Evolutionary conservation across 2,113 vertebrate species (phyloP).

Genomic region (Chlamydotis undulata): DNA sequence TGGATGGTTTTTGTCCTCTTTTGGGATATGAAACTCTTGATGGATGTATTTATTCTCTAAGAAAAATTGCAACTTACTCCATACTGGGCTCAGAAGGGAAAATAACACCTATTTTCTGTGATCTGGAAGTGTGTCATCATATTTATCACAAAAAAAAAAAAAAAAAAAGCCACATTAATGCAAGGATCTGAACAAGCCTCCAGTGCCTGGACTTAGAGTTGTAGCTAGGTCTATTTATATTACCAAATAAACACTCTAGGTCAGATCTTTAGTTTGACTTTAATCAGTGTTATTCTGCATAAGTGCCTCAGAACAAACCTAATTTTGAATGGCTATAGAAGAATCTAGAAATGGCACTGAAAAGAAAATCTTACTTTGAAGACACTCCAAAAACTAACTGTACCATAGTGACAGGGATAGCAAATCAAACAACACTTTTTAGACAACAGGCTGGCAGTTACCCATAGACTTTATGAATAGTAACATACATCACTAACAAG

Average conservation of each 20-base stretch:
- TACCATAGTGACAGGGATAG: fast-evolving
- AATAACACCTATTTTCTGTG: neutral
- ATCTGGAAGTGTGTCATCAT: neutral
- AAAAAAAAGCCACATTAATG: neutral
- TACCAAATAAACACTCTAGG: neutral
- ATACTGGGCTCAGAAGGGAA: neutral
- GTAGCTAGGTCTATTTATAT: neutral
- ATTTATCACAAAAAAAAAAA: neutral
- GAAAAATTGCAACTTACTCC: neutral
- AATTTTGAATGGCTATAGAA: neutral
- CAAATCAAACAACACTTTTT: neutral
- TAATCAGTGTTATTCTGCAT: neutral
- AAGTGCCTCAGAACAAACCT: neutral
- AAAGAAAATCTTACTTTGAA: neutral
- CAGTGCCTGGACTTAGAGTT: too few relatives aligned
- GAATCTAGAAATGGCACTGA: neutral
- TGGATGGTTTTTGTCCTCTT: neutral
- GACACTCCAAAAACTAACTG: neutral
- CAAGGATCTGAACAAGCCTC: neutral
- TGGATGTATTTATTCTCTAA: neutral
- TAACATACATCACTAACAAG: neutral
- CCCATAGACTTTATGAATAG: neutral
- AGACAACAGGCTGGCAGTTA: neutral
- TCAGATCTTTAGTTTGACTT: neutral
- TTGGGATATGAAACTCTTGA: neutral